Percentiles rank a stretch among this genome's conserved stretches.
These are phyloP conservation scores for Rhizomys pruinosus DNA, from an alignment of 2,113 vertebrate species.

Conservation along the genomic window DNA sequence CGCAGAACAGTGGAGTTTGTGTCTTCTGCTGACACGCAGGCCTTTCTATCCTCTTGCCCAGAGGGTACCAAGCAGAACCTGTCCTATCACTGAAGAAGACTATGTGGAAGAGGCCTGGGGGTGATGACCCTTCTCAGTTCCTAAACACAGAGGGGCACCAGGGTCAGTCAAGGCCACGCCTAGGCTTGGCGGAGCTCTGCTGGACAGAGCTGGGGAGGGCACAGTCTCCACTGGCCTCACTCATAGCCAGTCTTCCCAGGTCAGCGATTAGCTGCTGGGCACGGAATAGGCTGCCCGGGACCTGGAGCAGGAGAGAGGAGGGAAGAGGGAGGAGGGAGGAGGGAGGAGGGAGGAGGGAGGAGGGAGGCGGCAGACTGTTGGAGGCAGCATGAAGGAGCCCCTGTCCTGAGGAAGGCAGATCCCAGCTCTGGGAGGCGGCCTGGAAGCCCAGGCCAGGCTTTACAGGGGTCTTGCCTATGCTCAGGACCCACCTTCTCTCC, in stretches of 20 bases:
- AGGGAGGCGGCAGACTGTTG: not conserved
- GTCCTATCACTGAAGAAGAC: not conserved
- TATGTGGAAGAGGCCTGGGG: too few species aligned
- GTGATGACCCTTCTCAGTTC: not conserved
- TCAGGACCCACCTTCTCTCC: not conserved
- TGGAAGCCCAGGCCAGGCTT: not conserved
- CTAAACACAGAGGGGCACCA: not conserved
- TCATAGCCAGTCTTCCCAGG: not conserved
- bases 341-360: rapidly evolving
- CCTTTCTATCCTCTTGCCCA: not conserved
- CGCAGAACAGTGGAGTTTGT: not conserved
- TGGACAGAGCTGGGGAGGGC: not conserved
- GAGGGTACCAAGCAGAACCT: not conserved
- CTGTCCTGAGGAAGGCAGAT: not conserved
- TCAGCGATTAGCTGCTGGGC: not conserved
- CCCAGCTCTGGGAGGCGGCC: not conserved
- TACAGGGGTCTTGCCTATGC: not conserved
- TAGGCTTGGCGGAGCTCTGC: not conserved
- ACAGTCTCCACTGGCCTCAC: not conserved
- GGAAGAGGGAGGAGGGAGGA: not conserved
- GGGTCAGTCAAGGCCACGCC: not conserved
- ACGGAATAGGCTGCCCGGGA: not conserved
- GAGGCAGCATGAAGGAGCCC: not conserved
- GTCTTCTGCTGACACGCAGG: not conserved
- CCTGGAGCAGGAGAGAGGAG: not conserved